phyloP scores from a whole-genome alignment of 37 sponge, comb jelly and placozoan species.

The Petrosia ficiformis region DNA sequence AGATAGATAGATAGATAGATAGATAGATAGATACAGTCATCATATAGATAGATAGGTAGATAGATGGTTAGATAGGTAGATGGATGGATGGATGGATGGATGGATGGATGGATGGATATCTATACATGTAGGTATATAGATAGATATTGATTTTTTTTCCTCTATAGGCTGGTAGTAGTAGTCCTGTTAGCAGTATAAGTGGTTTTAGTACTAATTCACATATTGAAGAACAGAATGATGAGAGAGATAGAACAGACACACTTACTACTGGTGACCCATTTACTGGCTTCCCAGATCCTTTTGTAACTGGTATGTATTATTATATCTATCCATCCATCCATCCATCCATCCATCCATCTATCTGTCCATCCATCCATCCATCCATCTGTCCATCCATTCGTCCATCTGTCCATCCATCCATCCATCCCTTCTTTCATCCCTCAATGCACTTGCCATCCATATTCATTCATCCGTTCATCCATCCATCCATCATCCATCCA shows the following conservation, averaged over 20 bases:
- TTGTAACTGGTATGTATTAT: constrained; percentile 3
- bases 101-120: not conserved
- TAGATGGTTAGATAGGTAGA: too few species aligned
- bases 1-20: too few species aligned
- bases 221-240: constrained; percentile 45
- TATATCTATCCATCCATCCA: not conserved
- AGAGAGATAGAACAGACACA: constrained; percentile 10
- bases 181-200: constrained; percentile 83
- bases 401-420: not conserved
- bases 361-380: not conserved
- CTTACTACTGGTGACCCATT: constrained; percentile 28
- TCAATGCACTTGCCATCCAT: not conserved
- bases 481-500: not conserved
- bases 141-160: not conserved
- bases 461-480: not conserved
- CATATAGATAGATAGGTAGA: too few species aligned
- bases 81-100: too few species aligned
- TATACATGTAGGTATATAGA: not conserved
- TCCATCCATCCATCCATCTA: not conserved
- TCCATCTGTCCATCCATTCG: not conserved
- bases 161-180: constrained; percentile 78
- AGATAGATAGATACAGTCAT: too few species aligned
- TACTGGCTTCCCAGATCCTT: constrained; percentile 44
- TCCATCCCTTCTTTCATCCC: not conserved
- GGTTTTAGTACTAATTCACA: constrained; percentile 75